Percentiles rank a stretch among this genome's conserved stretches.
Evolutionary conservation across 2,113 vertebrate genomes (phyloP).

Genomic region (Rhodinocichla rosea): DNA sequence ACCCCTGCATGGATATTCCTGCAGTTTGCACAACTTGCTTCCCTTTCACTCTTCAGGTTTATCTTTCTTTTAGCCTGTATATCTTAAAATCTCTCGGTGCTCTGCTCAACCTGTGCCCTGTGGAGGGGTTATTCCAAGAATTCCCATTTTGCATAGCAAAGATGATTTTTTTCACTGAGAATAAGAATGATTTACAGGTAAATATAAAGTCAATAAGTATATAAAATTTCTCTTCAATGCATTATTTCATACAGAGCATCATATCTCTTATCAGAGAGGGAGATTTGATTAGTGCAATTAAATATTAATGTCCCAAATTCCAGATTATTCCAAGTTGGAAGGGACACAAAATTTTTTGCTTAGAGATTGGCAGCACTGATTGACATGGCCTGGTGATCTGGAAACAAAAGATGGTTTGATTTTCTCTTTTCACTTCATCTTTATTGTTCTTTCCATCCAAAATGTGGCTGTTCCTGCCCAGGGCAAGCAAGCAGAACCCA

Average conservation of each 20-base stretch:
- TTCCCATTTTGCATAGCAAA: not conserved
- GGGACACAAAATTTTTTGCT: not conserved
- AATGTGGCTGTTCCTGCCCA: not conserved
- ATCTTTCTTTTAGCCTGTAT: not conserved
- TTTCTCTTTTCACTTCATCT: not conserved
- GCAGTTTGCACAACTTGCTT: not conserved
- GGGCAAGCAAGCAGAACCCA: not conserved
- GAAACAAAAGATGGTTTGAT: not conserved
- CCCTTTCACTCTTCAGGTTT: not conserved
- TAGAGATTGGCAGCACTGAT: not conserved
- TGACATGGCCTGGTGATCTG: not conserved
- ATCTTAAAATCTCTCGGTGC: not conserved
- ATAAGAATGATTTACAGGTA: not conserved
- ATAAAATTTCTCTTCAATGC: not conserved
- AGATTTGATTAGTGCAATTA: not conserved
- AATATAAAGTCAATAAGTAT: not conserved
- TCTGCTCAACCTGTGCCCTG: not conserved
- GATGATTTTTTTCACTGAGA: not conserved
- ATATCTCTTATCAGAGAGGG: not conserved
- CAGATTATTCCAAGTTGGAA: not conserved
- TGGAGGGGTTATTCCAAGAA: not conserved
- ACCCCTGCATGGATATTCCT: not conserved
- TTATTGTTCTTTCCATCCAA: not conserved
- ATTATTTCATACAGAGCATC: not conserved
- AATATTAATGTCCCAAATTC: not conserved